These are phyloP conservation scores for Oryzias melastigma DNA, from an alignment of 2,113 vertebrate genomes.

Conservation along the genomic window DNA sequence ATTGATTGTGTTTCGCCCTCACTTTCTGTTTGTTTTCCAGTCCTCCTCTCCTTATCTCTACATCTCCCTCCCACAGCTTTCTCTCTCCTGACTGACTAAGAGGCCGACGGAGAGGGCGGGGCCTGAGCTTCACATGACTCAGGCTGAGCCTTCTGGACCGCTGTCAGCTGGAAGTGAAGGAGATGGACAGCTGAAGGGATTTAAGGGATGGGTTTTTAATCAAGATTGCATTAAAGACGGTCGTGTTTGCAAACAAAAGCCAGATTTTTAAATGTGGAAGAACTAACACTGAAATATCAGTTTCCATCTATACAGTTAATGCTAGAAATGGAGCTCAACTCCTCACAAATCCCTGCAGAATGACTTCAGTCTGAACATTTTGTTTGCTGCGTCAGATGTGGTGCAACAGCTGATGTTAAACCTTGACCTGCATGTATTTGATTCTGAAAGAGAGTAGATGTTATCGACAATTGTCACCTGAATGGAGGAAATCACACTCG, in stretches of 20 bases:
- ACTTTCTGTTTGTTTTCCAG: background rate
- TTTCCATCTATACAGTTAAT: too few relatives aligned
- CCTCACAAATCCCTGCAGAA: too few relatives aligned
- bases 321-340: too few relatives aligned
- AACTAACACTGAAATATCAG: too few relatives aligned
- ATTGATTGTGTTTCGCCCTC: slow-evolving; percentile 8
- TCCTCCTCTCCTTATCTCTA: background rate
- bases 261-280: background rate
- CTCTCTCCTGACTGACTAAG: slow-evolving; percentile 4
- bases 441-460: too few relatives aligned
- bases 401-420: background rate
- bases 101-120: slow-evolving; percentile 9
- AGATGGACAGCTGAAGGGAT: slow-evolving; percentile 37
- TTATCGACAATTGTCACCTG: background rate
- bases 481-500: background rate
- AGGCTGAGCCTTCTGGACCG: background rate
- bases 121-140: slow-evolving; percentile 13
- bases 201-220: slow-evolving; percentile 43
- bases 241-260: background rate
- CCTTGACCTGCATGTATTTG: background rate
- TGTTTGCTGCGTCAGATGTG: too few relatives aligned
- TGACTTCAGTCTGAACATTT: too few relatives aligned
- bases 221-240: slow-evolving; percentile 38
- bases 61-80: slow-evolving; percentile 1
- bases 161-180: slow-evolving; percentile 11